phyloP scores from a whole-genome alignment of 2,113 vertebrate species.

The Oenanthe oenanthe region DNA sequence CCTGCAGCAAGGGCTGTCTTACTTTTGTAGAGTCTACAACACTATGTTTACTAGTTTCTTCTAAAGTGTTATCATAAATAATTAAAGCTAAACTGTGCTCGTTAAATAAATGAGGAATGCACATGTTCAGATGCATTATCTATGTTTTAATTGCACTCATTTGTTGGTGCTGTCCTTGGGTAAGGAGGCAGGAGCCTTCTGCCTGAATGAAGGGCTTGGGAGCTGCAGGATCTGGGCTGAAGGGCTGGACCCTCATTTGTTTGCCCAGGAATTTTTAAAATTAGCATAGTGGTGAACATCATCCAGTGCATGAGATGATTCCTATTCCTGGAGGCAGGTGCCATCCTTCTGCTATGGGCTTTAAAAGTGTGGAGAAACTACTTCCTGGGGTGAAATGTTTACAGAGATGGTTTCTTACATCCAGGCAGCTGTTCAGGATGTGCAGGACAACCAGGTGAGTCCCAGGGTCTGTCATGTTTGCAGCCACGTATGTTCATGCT shows the following conservation, averaged over 20 bases:
- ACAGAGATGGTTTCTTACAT: neutral
- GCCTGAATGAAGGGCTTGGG: neutral
- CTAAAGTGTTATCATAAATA: constrained; percentile 52
- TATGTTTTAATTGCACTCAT: constrained; percentile 38
- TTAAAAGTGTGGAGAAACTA: neutral
- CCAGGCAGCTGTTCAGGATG: neutral
- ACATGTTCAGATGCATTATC: constrained; percentile 54
- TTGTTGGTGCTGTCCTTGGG: neutral
- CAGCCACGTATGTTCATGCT: accelerated
- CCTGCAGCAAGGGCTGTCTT: neutral
- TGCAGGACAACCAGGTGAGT: neutral
- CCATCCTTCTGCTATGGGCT: accelerated
- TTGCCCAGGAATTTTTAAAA: neutral
- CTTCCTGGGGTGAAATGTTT: neutral
- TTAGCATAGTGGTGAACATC: neutral
- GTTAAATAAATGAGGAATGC: constrained; percentile 63
- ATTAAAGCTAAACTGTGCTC: constrained; percentile 63
- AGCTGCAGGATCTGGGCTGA: neutral
- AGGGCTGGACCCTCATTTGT: neutral
- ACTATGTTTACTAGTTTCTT: constrained; percentile 37
- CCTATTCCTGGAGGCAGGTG: neutral
- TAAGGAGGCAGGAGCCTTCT: neutral
- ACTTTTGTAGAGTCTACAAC: neutral
- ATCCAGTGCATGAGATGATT: neutral
- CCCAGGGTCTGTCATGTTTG: accelerated